A percentile compares a stretch with the other conserved stretches of the same genome.
phyloP scores from a whole-genome alignment of 2,888 invertebrate genomes.

The Terebella lapidaria region DNA sequence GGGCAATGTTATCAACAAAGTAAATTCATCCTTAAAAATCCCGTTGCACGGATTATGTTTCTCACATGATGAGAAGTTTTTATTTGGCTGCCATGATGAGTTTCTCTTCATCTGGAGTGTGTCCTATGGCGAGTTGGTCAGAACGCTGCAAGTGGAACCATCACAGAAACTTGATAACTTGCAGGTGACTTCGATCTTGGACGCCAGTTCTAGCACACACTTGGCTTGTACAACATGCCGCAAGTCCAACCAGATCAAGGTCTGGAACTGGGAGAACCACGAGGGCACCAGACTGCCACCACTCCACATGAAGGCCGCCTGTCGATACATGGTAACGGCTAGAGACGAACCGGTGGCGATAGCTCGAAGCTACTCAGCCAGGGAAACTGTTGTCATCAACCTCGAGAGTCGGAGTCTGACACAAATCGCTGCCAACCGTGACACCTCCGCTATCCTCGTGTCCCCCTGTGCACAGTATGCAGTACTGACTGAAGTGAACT shows the following conservation, averaged over 20 bases:
- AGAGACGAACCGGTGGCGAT: slow-evolving; percentile 20
- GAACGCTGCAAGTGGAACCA: slow-evolving; percentile 22
- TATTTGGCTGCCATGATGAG: slow-evolving; percentile 27
- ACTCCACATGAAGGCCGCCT: slow-evolving; percentile 24
- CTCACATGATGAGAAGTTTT: slow-evolving; percentile 20
- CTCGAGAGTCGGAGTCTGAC: slow-evolving; percentile 18
- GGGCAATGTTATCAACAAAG: not conserved
- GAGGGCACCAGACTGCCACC: slow-evolving; percentile 22
- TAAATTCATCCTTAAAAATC: no score
- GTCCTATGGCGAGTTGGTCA: slow-evolving; percentile 16
- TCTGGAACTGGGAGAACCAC: slow-evolving; percentile 26
- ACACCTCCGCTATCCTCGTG: slow-evolving; percentile 24
- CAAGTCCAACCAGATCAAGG: slow-evolving; percentile 24
- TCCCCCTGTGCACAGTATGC: slow-evolving; percentile 28
- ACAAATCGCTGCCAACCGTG: slow-evolving; percentile 20
- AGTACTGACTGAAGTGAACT: slow-evolving; percentile 26
- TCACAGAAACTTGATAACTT: slow-evolving; percentile 10
- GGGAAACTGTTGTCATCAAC: slow-evolving; percentile 27
- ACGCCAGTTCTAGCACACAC: no score
- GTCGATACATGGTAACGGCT: slow-evolving; percentile 23
- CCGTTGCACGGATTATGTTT: slow-evolving; percentile 5
- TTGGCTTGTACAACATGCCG: no score
- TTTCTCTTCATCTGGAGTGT: slow-evolving; percentile 25
- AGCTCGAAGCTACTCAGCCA: slow-evolving; percentile 22
- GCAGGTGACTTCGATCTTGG: slow-evolving; percentile 8